Evolutionary conservation across 2,113 vertebrate genomes (phyloP).

Genomic region (Halichoeres trimaculatus): DNA sequence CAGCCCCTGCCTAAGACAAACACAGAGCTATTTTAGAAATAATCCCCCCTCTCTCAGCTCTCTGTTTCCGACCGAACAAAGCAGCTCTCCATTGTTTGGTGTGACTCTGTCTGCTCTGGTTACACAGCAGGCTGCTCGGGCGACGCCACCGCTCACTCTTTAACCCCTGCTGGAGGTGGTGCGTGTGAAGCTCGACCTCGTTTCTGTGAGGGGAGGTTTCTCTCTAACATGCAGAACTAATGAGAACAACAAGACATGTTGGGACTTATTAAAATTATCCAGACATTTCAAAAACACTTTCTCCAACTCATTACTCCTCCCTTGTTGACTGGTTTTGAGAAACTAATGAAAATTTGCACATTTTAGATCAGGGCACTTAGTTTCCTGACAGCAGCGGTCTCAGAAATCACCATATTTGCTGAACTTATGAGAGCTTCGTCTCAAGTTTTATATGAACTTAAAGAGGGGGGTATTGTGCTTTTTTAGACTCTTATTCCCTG

Average conservation of each 20-base stretch:
- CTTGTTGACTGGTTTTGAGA: slow-evolving; percentile 2
- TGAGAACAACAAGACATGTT: not conserved
- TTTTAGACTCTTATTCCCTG: no score
- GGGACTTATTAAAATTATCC: not conserved
- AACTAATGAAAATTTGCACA: slow-evolving; percentile 12
- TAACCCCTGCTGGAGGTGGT: slow-evolving; percentile 42
- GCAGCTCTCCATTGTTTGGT: slow-evolving; percentile 57
- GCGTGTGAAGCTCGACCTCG: slow-evolving; percentile 34
- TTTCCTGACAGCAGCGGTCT: no score
- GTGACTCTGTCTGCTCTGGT: slow-evolving; percentile 60
- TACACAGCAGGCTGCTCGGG: slow-evolving; percentile 33
- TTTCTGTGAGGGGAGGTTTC: slow-evolving; percentile 27
- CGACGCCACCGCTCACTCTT: slow-evolving; percentile 64
- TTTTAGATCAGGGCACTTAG: slow-evolving; percentile 24
- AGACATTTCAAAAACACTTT: slow-evolving; percentile 1
- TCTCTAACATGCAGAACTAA: not conserved
- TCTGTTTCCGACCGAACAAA: slow-evolving; percentile 56
- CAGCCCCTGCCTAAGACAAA: slow-evolving; percentile 75
- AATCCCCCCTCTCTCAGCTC: slow-evolving; percentile 64
- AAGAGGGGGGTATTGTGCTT: no score
- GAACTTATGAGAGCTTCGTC: no score
- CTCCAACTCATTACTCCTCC: not conserved
- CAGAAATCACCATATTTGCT: no score
- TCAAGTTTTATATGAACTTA: no score
- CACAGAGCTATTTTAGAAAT: slow-evolving; percentile 72